Evolutionary conservation across 2,797 vertebrate genomes (phyloP), one percentile per base, ranked within the genome.

Genomic region (Nyctalus aviator): DNA sequence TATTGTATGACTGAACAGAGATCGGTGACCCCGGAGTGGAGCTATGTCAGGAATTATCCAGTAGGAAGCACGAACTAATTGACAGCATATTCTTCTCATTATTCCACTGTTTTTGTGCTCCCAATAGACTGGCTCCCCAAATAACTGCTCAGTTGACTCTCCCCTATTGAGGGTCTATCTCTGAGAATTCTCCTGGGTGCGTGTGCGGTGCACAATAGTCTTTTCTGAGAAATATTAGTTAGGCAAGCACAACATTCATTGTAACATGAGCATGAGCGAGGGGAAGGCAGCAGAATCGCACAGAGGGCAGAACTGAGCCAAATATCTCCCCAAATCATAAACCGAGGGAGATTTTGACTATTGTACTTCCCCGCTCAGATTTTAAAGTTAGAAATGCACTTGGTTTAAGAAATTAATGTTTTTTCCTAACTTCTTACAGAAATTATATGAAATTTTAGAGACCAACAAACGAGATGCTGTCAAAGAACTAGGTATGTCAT

Each of bases 401-500:
- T 90, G 57, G 1, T 57, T 0, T 50, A 59, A 88, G 7, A 90
- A 85, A 48, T 37, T 25, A 81, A 90, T 84, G 12, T 64, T 48
- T 84, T 62, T 95, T 96, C 41, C 94, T 82, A 68, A 95, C 76
- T 87, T 93, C 32, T 87, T 95, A 48, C 81, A 97, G 97, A 96
- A 95, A 93, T 91, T 97, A 35, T 81, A 95, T 91, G 92, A 97
- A 62, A 97, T 97, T 94, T 88, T 97, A 86, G 96, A 97, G 76
- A 91, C 30, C 71, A 97, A 97, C 71, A 95, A 84, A 48, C 78
- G 4, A 57, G 95, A 96, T 30, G 97, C 96, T 37, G 0, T 97
- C 64, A 95, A 37, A 89, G 96, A 97, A 71, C 88, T 97, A 72
- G 96, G 97, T 97, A 84, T 46, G 96, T 91, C 18, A 27, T 13